Evolutionary conservation across 2,113 vertebrate species (phyloP), one percentile per base, ranked within the genome.

Genomic region (Turdus rufiventris): DNA sequence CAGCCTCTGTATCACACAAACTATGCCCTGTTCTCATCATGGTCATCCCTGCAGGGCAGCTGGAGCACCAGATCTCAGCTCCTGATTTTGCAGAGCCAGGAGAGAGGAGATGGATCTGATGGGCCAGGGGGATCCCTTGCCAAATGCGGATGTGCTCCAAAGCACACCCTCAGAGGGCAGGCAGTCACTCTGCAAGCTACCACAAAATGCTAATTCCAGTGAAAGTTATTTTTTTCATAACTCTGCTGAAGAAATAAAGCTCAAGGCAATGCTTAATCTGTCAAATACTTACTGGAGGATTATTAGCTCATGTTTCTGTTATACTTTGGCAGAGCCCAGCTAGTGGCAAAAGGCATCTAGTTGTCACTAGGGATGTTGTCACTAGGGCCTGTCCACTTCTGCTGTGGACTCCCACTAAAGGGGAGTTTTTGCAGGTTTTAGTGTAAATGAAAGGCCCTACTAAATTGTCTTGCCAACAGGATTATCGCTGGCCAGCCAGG

Each of bases 261-360:
- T 93, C 56, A 83, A 91, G 95, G 60, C 88, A 88, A 34, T 29
- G 67, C 45, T 92, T 81, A 92, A 92, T 89, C 79, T 93, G 85
- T 80, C 85, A 96, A 76, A 93, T 67, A 71, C 34, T 66, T 75
- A 54, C 50, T 17, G 3, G 63, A 88, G 81, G 54, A 42, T 33
- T 85, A 20, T 36, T 71, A 12, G 53, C 73, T 79, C 15, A 14
- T 17, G 14, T 33, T 42, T 26, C 17, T 2, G 7, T 50, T 79
- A 3, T 7, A 31, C 14, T 58, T 45, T 24, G 67, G 34, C 54
- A 62, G 58, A 34, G 81, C 33, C 18, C 12, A 48, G 38, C 54
- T 87, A 14, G 38, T n/a, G 45, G 61, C 54, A 78, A 57, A 92
- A 90, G 17, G 42, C 58, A 77, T 33, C 1, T 5, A 19, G 38